Conservation (phyloP, 2,797 vertebrate genomes). For the Onychomys arenicola region DNA sequence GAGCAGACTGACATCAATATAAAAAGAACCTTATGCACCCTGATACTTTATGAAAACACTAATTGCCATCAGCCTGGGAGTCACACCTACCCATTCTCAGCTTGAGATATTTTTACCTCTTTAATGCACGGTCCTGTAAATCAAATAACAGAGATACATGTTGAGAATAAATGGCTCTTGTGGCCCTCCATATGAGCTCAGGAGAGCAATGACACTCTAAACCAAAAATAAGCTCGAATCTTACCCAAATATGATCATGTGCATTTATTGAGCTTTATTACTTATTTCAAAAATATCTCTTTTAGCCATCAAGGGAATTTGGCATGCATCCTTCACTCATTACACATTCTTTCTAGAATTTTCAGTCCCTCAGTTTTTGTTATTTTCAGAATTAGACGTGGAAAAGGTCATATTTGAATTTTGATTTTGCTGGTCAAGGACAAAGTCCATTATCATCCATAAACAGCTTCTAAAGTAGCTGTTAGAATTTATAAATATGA, state of each 20-base stretch:
- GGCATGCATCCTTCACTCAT: background rate
- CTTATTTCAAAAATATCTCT: slow-evolving; percentile 15
- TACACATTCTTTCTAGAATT: slow-evolving; percentile 29
- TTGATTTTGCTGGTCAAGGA: slow-evolving; percentile 39
- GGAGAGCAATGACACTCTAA: slow-evolving; percentile 37
- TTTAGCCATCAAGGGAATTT: slow-evolving; percentile 11
- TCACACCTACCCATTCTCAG: slow-evolving; percentile 5
- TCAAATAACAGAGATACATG: slow-evolving; percentile 28
- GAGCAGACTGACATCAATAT: slow-evolving; percentile 51
- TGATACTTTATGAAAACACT: slow-evolving; percentile 46
- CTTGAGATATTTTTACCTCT: slow-evolving; percentile 46
- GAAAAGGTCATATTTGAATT: slow-evolving; percentile 34
- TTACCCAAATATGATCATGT: background rate
- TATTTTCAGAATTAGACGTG: background rate
- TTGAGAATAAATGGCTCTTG: slow-evolving; percentile 1
- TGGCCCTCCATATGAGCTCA: background rate
- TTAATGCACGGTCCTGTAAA: slow-evolving; percentile 25
- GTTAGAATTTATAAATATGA: slow-evolving; percentile 15
- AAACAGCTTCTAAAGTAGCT: slow-evolving; percentile 55
- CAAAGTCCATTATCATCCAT: slow-evolving; percentile 13
- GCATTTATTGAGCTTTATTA: background rate
- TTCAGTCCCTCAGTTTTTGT: background rate
- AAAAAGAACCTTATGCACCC: slow-evolving; percentile 49
- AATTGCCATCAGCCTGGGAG: slow-evolving; percentile 54
- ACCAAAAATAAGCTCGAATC: slow-evolving; percentile 34